Conservation (phyloP, 2,113 vertebrate genomes). For the Mus pahari region DNA sequence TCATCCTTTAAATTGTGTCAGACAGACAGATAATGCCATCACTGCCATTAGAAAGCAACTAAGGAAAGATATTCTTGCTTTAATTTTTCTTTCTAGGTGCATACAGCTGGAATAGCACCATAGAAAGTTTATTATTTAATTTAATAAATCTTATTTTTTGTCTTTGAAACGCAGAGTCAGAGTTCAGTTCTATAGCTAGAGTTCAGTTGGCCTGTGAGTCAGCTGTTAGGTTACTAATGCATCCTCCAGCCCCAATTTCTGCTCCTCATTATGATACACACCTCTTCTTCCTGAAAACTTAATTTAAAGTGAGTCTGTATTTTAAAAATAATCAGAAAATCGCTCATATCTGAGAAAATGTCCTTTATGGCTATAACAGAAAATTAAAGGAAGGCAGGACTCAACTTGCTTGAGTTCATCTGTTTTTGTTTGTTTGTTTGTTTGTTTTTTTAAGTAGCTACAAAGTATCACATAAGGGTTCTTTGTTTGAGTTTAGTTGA, state of each 20-base stretch:
- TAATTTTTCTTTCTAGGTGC: neutral
- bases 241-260: neutral
- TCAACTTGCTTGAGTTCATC: neutral
- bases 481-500: neutral
- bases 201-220: neutral
- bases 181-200: neutral
- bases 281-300: neutral
- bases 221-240: neutral
- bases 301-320: conserved; percentile 28
- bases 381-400: conserved; percentile 10
- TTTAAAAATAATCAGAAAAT: conserved; percentile 53
- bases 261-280: neutral
- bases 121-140: neutral
- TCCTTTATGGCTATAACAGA: neutral
- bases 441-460: neutral
- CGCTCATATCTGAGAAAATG: conserved; percentile 4
- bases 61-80: neutral
- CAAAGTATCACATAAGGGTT: neutral
- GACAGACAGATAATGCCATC: neutral
- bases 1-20: neutral
- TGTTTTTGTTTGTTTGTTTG: neutral
- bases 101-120: neutral
- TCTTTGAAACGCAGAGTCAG: conserved; percentile 18
- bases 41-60: neutral
- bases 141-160: neutral